Base-by-base conservation (phyloP, 1,140 invertebrate species). In the Holotrichia oblita region DNA sequence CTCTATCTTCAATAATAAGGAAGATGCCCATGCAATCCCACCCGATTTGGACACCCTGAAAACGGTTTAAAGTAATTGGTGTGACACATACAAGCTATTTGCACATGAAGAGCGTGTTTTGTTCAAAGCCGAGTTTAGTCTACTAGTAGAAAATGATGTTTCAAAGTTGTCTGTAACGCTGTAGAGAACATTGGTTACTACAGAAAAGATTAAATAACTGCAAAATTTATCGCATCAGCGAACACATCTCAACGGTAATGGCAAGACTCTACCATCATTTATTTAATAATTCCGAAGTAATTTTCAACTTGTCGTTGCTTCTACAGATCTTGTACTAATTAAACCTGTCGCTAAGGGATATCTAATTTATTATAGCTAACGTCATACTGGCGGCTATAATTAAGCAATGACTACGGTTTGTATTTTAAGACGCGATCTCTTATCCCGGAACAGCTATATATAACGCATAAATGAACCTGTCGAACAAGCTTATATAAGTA, bases 281-380 rank as follows among this genome's bases (percentile, higher is more conserved):
- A 48, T 48, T 48, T 55, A 55, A 55, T 55, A 55, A 55, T 55
- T n/a, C n/a, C 14, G 14, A 55, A 55, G 48, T 55, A 55, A 55
- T 55, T 55, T 55, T 14, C 48, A 17, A 17, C 48, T 55, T 55
- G 48, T 17, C 14, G 14, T n/a, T 55, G 48, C 7, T 6, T 55
- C 48, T 55, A 17, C 17, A 55, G 3, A 55, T 10, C 12, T 17
- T 55, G 6, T 7, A 6, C 3, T 55, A 55, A 55, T 55, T 55
- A 55, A 55, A n/a, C 48, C 14, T 17, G 48, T n/a, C 9, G 14
- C 17, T n/a, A n/a, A 55, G 48, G 48, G 17, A n/a, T 4, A 34
- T 4, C 27, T 55, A 17, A 55, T 55, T 55, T 55, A 55, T 55
- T 20, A 55, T 55, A 55, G 17, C 2, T 17, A 6, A n/a, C 14